Base-by-base conservation (phyloP, 2,113 vertebrate species). In the Pelmatolapia mariae region DNA sequence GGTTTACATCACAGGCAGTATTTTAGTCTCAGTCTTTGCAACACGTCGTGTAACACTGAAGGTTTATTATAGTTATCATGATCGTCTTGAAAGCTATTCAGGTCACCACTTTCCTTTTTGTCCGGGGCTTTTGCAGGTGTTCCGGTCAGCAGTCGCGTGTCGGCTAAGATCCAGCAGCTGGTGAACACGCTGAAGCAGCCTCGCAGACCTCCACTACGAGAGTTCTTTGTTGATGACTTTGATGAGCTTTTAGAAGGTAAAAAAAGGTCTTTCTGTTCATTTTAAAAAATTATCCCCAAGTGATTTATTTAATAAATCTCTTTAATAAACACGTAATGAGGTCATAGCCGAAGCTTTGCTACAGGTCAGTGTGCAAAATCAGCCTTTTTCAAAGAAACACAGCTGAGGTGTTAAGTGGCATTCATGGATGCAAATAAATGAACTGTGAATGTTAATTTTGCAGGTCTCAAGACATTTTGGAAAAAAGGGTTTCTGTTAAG, bases 161-260 rank as follows among this genome's bases (percentile, higher is more conserved):
- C 99, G 7, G 98, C 99, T 78, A 99, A 99, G 96, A 99, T 99
- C 93, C 99, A 99, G 93, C 99, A 99, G 95, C 97, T 99, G 29
- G 98, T 99, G 94, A 99, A 98, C 96, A 99, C 99, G 8, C 97
- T 99, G 94, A 99, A 99, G 95, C 97, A 98, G 94, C 99, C 99
- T 10, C 98, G 99, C 93, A 97, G 99, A 85, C 99, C 99, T 7
- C 99, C 99, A 0, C 97, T 99, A 61, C 93, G 99, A 78, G 99
- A 99, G 96, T 99, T 99, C 96, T 99, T 99, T 90, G 98, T 99
- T 8, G 99, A 99, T 85, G 99, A 99, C 96, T 99, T 99, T 93
- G 99, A 99, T 81, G 99, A 99, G 89, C 97, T 99, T 83, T 96
- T 99, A 86, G 99, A 99, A 97, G 99, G 99, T 99, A 87, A 85